These are phyloP conservation scores for Mus spretus DNA, from an alignment of 2,797 vertebrate species.

Conservation along the genomic window DNA sequence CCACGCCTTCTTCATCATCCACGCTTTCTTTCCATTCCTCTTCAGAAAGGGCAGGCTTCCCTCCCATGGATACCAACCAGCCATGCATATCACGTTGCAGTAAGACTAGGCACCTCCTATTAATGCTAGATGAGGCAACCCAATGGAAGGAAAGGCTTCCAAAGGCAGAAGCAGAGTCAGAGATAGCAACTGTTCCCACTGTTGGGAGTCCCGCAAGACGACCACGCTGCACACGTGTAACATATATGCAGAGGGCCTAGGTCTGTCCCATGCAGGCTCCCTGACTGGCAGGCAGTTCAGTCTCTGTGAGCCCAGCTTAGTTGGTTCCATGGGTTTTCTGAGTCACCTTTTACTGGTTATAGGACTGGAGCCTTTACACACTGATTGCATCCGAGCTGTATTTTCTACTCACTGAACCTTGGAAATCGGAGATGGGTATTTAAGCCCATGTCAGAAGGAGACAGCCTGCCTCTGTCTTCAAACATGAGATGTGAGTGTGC, in stretches of 20 bases:
- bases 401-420: constrained; percentile 82
- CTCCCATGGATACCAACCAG: neutral
- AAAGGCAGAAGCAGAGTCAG: neutral
- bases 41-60: neutral
- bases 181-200: neutral
- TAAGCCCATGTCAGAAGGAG: constrained; percentile 86
- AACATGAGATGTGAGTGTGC: constrained; percentile 84
- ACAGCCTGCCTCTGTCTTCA: constrained; percentile 86
- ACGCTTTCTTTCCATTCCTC: neutral
- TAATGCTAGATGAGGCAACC: neutral
- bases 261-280: neutral
- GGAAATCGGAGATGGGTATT: constrained; percentile 86
- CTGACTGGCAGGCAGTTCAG: too few relatives aligned
- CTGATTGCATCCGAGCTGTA: constrained; percentile 32
- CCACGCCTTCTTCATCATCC: neutral
- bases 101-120: neutral
- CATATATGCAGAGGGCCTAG: neutral
- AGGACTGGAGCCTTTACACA: constrained; percentile 55
- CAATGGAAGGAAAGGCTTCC: neutral
- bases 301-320: neutral
- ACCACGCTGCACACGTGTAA: neutral
- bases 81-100: neutral
- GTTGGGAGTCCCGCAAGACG: neutral
- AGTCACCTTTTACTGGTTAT: neutral
- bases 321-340: neutral